phyloP scores from a whole-genome alignment of 2,797 vertebrate species.

The Huso huso region DNA sequence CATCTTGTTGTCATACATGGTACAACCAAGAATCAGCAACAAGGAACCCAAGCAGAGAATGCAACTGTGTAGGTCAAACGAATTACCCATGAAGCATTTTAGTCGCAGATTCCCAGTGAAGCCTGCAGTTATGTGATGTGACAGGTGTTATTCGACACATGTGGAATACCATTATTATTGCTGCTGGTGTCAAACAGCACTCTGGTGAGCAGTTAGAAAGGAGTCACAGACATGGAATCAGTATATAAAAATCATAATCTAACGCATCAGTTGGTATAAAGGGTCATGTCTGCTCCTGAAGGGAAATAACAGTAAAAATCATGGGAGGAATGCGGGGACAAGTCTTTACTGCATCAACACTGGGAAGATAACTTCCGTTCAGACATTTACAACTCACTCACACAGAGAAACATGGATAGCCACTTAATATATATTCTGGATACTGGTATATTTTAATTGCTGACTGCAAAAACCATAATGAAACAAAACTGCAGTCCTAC shows the following conservation, averaged over 20 bases:
- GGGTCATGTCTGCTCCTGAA: constrained; percentile 4
- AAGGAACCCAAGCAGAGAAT: not conserved
- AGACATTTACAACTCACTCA: constrained; percentile 1
- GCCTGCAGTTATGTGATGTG: not conserved
- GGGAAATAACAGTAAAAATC: constrained; percentile 10
- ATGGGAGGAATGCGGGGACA: not conserved
- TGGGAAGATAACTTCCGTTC: not conserved
- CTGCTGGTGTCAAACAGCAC: constrained; percentile 1
- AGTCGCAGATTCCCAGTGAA: constrained; percentile 2
- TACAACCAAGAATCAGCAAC: not conserved
- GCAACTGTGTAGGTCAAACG: constrained; percentile 1
- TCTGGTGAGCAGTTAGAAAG: constrained; percentile 2
- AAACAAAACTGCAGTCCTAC: too few relatives aligned
- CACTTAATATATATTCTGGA: too few relatives aligned
- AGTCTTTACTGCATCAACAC: not conserved
- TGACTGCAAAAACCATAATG: too few relatives aligned
- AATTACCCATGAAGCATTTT: not conserved
- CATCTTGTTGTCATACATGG: too few relatives aligned
- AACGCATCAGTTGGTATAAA: constrained; percentile 11
- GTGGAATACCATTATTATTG: constrained; percentile 5
- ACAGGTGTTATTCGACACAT: constrained; percentile 1
- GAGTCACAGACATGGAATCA: constrained; percentile 5
- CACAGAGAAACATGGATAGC: too few relatives aligned
- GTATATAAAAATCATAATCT: constrained; percentile 12
- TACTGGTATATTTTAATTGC: too few relatives aligned